Evolutionary conservation across 2,113 vertebrate species (phyloP), one percentile per base, ranked within the genome.

Genomic region (Hippocampus guttulatus): DNA sequence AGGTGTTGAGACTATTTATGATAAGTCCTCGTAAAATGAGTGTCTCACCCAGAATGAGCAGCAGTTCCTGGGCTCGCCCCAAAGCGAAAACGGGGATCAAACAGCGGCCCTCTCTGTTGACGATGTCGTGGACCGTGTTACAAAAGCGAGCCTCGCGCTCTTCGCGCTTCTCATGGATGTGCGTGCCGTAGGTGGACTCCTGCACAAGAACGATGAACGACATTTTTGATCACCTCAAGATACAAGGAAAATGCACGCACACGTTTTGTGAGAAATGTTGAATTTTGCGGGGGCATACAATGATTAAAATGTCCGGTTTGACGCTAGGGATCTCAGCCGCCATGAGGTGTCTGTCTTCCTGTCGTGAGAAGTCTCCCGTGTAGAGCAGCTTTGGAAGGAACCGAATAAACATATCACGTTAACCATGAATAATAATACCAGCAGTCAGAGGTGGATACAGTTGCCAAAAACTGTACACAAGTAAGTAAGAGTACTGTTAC

Each of bases 271-370:
- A 27, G 3, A 71, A 10, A 67, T n/a, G 11, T 7, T 27, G 16
- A 1, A 30, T 8, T 57, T 66, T 16, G 1, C 5, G 1, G 23
- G 43, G 12, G 5, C 75, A 0, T 87, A 98, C 97, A 79, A 97
- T 98, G 66, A 98, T 99, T 58, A 99, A 93, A 88, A 99, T 98
- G 82, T 98, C 97, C 0, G 97, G 96, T 85, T 98, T 98, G 85
- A 99, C 95, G 64, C 97, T 99, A 43, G 96, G 97, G 83, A 99
- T 99, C 85, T 99, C 97, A 18, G 96, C 97, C 69, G 97, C 96
- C 97, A 98, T 99, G 58, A 99, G 91, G 78, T 98, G 97, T 74
- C 97, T 92, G 76, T 99, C 97, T 84, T 99, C 97, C 81, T 99
- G 97, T 71, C 97, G 93, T 70, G 97, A 99, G 90, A 99, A 99